phyloP scores from a whole-genome alignment of 2,888 invertebrate genomes.

The Pterostichus niger region DNA sequence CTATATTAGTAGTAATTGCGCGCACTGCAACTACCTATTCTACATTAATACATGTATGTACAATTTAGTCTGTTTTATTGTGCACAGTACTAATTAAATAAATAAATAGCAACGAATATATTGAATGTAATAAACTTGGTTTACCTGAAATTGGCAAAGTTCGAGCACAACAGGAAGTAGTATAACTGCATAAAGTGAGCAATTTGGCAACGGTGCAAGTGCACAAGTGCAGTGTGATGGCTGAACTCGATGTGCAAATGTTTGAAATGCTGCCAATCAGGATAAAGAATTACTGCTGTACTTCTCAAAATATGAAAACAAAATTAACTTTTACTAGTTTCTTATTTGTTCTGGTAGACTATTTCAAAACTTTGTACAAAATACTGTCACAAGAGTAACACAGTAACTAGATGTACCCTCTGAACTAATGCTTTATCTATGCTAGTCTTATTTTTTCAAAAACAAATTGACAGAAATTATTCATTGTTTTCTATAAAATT shows the following conservation, averaged over 20 bases:
- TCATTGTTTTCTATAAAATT: no score
- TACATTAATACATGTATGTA: no score
- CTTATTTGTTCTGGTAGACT: not conserved
- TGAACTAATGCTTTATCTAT: no score
- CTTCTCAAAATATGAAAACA: constrained; percentile 6
- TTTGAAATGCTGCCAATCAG: constrained; percentile 44
- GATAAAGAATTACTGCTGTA: constrained; percentile 25
- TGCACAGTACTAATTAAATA: no score
- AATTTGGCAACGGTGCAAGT: constrained; percentile 30
- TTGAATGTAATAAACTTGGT: not conserved
- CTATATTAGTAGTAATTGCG: constrained; percentile 49
- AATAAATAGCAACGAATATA: no score
- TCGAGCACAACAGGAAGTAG: not conserved
- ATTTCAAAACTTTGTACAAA: no score
- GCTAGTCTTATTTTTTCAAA: no score
- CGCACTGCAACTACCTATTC: not conserved
- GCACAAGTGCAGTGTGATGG: constrained; percentile 17
- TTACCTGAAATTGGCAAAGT: constrained; percentile 1
- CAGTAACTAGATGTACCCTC: no score
- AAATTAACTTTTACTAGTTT: not conserved
- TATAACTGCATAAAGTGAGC: not conserved
- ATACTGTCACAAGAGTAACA: no score
- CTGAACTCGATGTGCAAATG: constrained; percentile 43
- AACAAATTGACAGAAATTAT: no score
- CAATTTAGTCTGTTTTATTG: no score